phyloP scores from a whole-genome alignment of 2,888 invertebrate genomes.

The Adelognathus sp. region DNA sequence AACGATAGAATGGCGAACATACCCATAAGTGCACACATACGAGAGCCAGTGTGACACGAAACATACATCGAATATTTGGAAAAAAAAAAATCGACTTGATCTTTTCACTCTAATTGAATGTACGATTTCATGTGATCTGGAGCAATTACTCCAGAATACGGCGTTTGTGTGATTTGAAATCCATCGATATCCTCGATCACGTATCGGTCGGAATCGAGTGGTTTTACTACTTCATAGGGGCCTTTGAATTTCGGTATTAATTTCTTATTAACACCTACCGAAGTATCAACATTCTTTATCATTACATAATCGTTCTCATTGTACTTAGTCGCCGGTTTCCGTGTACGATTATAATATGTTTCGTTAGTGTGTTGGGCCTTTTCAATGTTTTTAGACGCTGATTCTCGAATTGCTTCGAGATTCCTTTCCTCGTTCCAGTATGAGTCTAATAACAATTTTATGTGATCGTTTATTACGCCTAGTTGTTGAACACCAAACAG shows the following conservation, averaged over 20 bases:
- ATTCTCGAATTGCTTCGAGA: constrained; percentile 11
- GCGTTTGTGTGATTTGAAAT: constrained; percentile 37
- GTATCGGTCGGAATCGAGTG: constrained; percentile 66
- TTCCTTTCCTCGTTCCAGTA: constrained; percentile 20
- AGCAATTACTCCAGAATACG: constrained; percentile 43
- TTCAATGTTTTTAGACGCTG: neutral
- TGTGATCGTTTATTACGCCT: constrained; percentile 25
- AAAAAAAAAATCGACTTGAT: too few relatives aligned
- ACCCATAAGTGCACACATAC: neutral
- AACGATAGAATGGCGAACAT: neutral
- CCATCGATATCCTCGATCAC: constrained; percentile 49
- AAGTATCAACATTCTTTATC: constrained; percentile 64
- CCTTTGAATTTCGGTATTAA: constrained; percentile 66
- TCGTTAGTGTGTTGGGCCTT: constrained; percentile 28
- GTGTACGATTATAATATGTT: constrained; percentile 31
- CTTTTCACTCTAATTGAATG: neutral
- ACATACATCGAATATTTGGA: too few relatives aligned
- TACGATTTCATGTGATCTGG: constrained; percentile 26
- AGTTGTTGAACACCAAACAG: constrained; percentile 69
- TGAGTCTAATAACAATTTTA: neutral
- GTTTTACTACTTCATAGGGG: constrained; percentile 65
- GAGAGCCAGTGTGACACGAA: too few relatives aligned
- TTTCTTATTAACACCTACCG: constrained; percentile 64
- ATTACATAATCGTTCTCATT: constrained; percentile 52
- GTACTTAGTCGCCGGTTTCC: constrained; percentile 16